Conservation (phyloP, 37 sponge, comb jelly and placozoan genomes). For the Crambe crambe region DNA sequence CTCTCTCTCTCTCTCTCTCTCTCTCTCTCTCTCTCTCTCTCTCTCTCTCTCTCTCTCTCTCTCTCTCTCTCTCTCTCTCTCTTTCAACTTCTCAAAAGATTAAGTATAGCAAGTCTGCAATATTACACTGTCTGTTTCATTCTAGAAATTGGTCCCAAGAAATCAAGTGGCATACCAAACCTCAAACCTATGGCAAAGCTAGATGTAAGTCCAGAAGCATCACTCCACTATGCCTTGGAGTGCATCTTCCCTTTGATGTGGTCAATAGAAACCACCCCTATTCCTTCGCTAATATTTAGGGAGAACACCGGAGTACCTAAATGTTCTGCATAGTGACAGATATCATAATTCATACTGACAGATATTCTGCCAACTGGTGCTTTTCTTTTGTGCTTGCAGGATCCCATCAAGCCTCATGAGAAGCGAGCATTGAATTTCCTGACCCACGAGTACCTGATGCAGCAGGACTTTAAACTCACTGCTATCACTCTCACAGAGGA, state of each 20-base stretch:
- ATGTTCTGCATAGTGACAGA: no score
- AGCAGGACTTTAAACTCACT: constrained; percentile 75
- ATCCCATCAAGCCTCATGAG: constrained; percentile 90
- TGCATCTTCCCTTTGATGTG: no score
- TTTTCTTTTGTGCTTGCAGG: constrained; percentile 70
- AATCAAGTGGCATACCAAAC: background rate
- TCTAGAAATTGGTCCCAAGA: background rate
- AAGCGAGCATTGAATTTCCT: constrained; percentile 89
- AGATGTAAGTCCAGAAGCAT: background rate
- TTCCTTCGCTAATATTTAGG: no score
- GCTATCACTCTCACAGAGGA: constrained; percentile 93
- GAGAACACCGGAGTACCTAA: no score
- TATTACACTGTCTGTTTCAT: background rate
- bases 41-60: constrained; percentile 21
- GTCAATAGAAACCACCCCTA: no score
- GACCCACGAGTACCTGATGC: constrained; percentile 85
- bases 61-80: constrained; percentile 21
- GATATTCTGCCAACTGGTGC: background rate
- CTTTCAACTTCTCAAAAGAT: no score
- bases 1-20: constrained; percentile 21
- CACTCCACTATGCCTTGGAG: background rate
- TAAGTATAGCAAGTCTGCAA: background rate
- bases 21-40: constrained; percentile 21
- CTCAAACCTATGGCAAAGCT: background rate
- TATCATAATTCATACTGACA: no score